A percentile compares a stretch with the other conserved stretches of the same genome.
Evolutionary conservation across 2,113 vertebrate genomes (phyloP).

Genomic region (Orcinus orca): DNA sequence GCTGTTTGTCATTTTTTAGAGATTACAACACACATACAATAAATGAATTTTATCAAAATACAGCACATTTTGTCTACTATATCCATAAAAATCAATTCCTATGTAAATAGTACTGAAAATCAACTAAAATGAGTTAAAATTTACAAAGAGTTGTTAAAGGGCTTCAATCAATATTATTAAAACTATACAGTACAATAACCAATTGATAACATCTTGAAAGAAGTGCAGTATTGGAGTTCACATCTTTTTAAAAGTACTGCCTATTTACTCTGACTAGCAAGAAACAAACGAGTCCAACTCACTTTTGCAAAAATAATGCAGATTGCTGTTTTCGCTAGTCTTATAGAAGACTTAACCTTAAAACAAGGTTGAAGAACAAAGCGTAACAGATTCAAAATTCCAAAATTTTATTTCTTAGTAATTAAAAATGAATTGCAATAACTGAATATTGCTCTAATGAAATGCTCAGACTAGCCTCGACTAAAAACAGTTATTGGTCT

Average conservation of each 20-base stretch:
- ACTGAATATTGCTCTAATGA: constrained; percentile 82
- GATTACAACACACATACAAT: constrained; percentile 85
- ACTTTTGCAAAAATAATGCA: constrained; percentile 67
- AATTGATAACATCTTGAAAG: constrained; percentile 82
- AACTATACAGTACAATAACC: constrained; percentile 84
- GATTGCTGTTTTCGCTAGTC: constrained; percentile 77
- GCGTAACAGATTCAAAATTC: constrained; percentile 70
- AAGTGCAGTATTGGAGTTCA: constrained; percentile 85
- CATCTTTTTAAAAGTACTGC: constrained; percentile 81
- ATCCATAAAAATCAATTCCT: constrained; percentile 86
- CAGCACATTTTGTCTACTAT: constrained; percentile 85
- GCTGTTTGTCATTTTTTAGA: constrained; percentile 81
- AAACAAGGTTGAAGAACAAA: constrained; percentile 70
- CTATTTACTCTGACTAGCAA: constrained; percentile 73
- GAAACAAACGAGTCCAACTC: constrained; percentile 63
- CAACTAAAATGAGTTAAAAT: constrained; percentile 86
- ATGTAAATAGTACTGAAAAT: constrained; percentile 86
- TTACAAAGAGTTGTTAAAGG: constrained; percentile 89
- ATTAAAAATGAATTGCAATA: constrained; percentile 80
- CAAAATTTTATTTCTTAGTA: constrained; percentile 70
- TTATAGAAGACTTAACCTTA: constrained; percentile 74
- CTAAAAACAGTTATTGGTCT: constrained; percentile 92
- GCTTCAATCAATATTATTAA: constrained; percentile 87
- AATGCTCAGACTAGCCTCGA: constrained; percentile 79
- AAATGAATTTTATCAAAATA: constrained; percentile 88